A percentile compares a stretch with the other conserved stretches of the same genome.
phyloP scores from a whole-genome alignment of 2,797 vertebrate species.

The Brachyrhaphis roseni region DNA sequence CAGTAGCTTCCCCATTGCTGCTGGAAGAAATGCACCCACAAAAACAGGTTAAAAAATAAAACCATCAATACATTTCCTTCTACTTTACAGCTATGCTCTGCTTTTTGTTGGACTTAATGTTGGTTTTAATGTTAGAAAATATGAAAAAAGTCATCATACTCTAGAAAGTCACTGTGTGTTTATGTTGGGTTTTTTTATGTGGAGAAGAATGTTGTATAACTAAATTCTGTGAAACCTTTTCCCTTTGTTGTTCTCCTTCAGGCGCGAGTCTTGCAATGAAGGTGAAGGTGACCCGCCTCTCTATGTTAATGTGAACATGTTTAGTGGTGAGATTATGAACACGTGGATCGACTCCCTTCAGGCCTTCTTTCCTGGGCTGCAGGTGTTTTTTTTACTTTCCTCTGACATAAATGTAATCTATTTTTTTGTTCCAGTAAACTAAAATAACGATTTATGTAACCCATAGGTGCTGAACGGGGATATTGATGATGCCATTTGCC shows the following conservation, averaged over 20 bases:
- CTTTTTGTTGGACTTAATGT: background rate
- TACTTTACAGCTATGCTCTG: background rate
- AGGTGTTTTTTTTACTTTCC: conserved; percentile 79
- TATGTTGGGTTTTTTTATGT: background rate
- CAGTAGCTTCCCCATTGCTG: background rate
- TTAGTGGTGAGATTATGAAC: conserved; percentile 97
- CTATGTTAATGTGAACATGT: conserved; percentile 99
- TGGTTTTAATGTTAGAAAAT: background rate
- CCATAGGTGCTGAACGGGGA: conserved; percentile 94
- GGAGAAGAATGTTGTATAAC: background rate
- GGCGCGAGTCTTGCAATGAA: conserved; percentile 94
- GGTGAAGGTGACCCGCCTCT: conserved; percentile 97
- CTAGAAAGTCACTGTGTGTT: background rate
- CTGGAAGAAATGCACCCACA: background rate
- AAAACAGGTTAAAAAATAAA: background rate
- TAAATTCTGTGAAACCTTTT: background rate
- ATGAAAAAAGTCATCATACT: background rate
- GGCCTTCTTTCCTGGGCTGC: conserved; percentile 97
- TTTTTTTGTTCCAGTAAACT: background rate
- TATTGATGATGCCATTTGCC: conserved; percentile 97
- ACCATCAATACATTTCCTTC: background rate
- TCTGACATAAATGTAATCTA: background rate
- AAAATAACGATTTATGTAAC: background rate
- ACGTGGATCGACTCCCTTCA: conserved; percentile 99
- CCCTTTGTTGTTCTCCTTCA: conserved; percentile 48